Percentiles rank a stretch among this genome's conserved stretches.
Conservation (phyloP, 2,888 invertebrate genomes). For the Gastrophysa polygoni region DNA sequence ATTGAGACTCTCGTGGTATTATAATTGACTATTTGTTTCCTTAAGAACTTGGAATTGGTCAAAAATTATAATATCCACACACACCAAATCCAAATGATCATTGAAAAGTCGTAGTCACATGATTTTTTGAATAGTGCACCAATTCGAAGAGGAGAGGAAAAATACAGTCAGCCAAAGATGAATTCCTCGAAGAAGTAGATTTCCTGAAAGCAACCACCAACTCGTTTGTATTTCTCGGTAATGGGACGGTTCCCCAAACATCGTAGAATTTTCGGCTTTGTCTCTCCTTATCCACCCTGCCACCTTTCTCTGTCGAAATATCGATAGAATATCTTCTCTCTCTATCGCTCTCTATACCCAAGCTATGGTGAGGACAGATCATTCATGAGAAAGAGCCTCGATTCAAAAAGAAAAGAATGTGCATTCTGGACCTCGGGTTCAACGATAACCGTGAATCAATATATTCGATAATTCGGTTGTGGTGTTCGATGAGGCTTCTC, state of each 20-base stretch:
- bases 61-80: too few species aligned
- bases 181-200: too few species aligned
- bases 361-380: neutral
- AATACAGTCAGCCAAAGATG: too few species aligned
- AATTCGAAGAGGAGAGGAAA: too few species aligned
- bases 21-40: too few species aligned
- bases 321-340: neutral
- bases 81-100: too few species aligned
- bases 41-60: too few species aligned
- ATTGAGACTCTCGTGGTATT: too few species aligned
- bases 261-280: neutral
- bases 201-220: too few species aligned
- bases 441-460: neutral
- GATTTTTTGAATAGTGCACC: too few species aligned
- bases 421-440: neutral
- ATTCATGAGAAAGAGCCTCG: conserved; percentile 17
- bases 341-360: neutral
- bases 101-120: too few species aligned
- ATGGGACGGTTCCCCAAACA: neutral
- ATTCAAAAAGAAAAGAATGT: conserved; percentile 12
- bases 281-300: neutral
- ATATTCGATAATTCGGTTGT: neutral
- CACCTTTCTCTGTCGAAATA: neutral
- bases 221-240: too few species aligned
- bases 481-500: neutral